phyloP scores from a whole-genome alignment of 2,888 invertebrate species.

The Lottia scabra region DNA sequence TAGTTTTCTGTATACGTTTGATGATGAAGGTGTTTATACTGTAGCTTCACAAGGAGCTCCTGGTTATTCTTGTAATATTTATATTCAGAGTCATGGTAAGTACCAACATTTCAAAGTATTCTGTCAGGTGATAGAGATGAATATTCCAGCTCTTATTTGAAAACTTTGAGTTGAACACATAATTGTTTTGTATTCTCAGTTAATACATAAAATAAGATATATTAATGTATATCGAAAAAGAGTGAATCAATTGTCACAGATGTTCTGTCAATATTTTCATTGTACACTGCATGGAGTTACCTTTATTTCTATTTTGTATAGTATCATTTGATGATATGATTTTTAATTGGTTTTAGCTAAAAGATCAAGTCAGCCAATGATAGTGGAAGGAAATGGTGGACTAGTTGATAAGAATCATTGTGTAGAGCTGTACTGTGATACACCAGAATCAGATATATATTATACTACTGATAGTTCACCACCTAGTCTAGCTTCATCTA shows the following conservation, averaged over 20 bases:
- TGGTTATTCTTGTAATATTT: slow-evolving; percentile 61
- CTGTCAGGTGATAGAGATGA: too few species aligned
- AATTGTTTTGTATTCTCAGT: too few species aligned
- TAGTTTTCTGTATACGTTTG: slow-evolving; percentile 69
- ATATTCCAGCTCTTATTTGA: too few species aligned
- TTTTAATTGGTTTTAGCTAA: slow-evolving; percentile 34
- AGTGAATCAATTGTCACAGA: too few species aligned
- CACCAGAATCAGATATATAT: slow-evolving; percentile 60
- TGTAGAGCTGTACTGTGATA: slow-evolving; percentile 55
- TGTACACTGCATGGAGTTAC: too few species aligned
- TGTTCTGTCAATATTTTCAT: background rate
- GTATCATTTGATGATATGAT: too few species aligned
- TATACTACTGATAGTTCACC: slow-evolving; percentile 67
- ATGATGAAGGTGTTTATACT: slow-evolving; percentile 62
- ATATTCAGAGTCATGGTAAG: slow-evolving; percentile 59
- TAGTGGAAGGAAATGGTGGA: slow-evolving; percentile 50
- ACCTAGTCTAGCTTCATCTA: slow-evolving; percentile 58
- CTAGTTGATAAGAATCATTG: slow-evolving; percentile 53
- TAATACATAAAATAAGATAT: too few species aligned
- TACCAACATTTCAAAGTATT: background rate
- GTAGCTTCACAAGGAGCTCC: slow-evolving; percentile 68
- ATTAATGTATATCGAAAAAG: too few species aligned
- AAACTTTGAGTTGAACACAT: too few species aligned
- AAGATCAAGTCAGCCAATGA: slow-evolving; percentile 49
- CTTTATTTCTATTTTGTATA: too few species aligned